Base-by-base conservation (phyloP, 1,140 invertebrate species). In the Armadillidium nasatum region DNA sequence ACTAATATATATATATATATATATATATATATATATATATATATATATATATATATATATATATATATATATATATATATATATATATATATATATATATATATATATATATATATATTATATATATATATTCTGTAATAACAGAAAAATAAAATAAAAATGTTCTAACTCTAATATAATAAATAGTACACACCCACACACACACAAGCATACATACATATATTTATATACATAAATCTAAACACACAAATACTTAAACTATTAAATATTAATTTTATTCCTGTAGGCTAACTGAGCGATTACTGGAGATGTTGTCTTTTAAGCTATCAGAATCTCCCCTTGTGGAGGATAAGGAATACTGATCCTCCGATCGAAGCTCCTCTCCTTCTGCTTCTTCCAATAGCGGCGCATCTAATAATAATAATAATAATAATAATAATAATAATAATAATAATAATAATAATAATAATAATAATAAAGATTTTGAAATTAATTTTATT, bases 41-140 rank as follows among this genome's bases (percentile, higher is more conserved):
- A 60, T 60, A 60, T 60, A 60, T 60, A 60, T 60, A 60, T 19
- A 60, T 19, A 60, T 19, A 19, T 19, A 60, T 60, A 60, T 60
- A 60, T 60, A 60, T 60, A 60, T 19, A 60, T 19, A 60, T 19
- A 60, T 19, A 60, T 19, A 60, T 60, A 60, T 60, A 60, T 60
- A 60, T 60, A 60, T 60, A 60, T 60, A 60, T 60, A 60, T 60
- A 60, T 60, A 60, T 19, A 60, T 19, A 60, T 19, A 60, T 19
- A 60, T 60, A 60, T 60, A 60, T 60, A 60, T 60, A 60, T 60
- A 60, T 60, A 60, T 60, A 60, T 60, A 60, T 50, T 60, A 60
- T 60, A 60, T 50, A 60, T 60, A 60, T 2, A 15, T n/a, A 7
- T 60, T 15, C 19, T 15, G 11, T 15, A 15, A 60, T 60, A 60